Evolutionary conservation across 2,113 vertebrate species (phyloP).

Genomic region (Parotia lawesii): DNA sequence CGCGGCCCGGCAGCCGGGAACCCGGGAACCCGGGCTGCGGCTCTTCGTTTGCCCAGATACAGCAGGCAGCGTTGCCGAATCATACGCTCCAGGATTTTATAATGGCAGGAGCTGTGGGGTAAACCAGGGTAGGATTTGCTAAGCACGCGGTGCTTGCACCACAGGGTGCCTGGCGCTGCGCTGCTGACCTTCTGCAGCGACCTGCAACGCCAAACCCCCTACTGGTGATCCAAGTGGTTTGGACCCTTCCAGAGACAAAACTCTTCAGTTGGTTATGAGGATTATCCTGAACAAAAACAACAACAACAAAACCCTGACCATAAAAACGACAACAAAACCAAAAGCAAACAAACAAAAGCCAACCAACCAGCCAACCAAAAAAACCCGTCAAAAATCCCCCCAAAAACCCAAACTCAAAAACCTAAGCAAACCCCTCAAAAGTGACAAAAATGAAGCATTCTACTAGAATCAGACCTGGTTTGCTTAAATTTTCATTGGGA

Average conservation of each 20-base stretch:
- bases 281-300: background rate
- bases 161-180: background rate
- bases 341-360: background rate
- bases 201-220: background rate
- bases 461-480: background rate
- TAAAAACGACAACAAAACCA: background rate
- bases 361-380: background rate
- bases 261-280: background rate
- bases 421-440: background rate
- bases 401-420: background rate
- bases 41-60: accelerated
- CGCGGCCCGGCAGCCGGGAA: background rate
- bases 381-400: too few species aligned
- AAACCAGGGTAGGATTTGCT: background rate
- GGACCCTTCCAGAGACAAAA: background rate
- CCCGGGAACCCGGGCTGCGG: accelerated
- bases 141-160: accelerated
- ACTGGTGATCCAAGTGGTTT: background rate
- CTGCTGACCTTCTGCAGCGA: background rate
- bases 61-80: accelerated
- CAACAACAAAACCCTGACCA: background rate
- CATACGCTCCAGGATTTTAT: accelerated
- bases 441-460: background rate
- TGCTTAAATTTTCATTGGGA: background rate
- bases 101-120: background rate